Conservation (phyloP, 2,797 vertebrate genomes). For the Anabacerthia variegaticeps region DNA sequence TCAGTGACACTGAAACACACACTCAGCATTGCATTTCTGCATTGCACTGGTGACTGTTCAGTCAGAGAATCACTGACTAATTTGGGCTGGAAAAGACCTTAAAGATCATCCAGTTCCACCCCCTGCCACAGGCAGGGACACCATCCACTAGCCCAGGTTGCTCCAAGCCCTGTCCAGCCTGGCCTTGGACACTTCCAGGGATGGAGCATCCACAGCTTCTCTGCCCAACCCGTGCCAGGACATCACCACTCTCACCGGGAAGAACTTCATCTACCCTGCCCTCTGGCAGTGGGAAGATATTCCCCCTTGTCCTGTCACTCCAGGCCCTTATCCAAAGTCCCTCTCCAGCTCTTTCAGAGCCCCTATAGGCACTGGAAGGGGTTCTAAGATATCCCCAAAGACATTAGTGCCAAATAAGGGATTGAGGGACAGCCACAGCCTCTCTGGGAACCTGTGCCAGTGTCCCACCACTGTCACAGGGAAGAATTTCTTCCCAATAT, state of each 20-base stretch:
- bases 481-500: not conserved
- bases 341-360: too few relatives aligned
- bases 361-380: too few relatives aligned
- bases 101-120: not conserved
- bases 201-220: too few relatives aligned
- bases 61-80: fast-evolving
- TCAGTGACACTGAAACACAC: not conserved
- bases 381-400: too few relatives aligned
- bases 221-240: too few relatives aligned
- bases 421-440: not conserved
- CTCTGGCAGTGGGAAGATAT: too few relatives aligned
- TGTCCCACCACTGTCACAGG: not conserved
- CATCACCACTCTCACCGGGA: too few relatives aligned
- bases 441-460: not conserved
- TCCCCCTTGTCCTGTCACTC: too few relatives aligned
- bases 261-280: too few relatives aligned
- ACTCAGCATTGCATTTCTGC: not conserved
- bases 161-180: fast-evolving
- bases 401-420: too few relatives aligned
- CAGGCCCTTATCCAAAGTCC: too few relatives aligned
- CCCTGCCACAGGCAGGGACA: not conserved
- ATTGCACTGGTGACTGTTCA: fast-evolving
- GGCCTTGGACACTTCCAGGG: not conserved
- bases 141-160: fast-evolving
- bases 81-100: not conserved